Evolutionary conservation across 2,888 invertebrate species (phyloP), one percentile per base, ranked within the genome.

Genomic region (Agrochola circellaris): DNA sequence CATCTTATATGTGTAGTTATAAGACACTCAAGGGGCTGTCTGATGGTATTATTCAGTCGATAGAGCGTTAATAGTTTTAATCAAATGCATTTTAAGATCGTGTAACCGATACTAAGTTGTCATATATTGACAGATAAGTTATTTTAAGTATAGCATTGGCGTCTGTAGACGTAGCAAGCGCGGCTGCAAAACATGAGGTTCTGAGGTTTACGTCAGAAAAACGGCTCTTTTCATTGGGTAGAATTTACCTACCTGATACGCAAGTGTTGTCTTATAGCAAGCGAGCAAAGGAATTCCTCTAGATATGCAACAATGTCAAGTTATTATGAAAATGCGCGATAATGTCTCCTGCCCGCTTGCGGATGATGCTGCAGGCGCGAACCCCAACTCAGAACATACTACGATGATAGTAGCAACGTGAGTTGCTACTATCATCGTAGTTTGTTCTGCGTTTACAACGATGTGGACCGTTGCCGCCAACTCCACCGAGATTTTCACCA

Each of bases 41-140:
- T 64, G 66, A 82, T 61, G 38, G 30, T 56, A 66, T 82, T 70
- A 82, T 80, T 70, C 66, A 75, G 77, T 60, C 54, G 56, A 80
- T 77, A 51, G 77, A 66, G 79, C 66, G 66, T 66, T 66, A 66
- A 20, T 66, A 69, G 80, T 80, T 73, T 74, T 71, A 64, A 73
- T 72, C 48, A 80, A 62, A 73, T 62, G 73, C 17, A 48, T 77
- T 80, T 54, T 62, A 11, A n/a, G 34, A 15, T 62, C 20, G 20
- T 56, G 26, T 70, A 54, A 60, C n/a, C 3, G 34, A 26, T 26
- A 26, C 45, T 17, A n/a, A 15, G 6, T 74, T 73, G 11, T 23
- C 26, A 8, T 60, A 8, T 60, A 17, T 38, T 26, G 58, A 45
- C 6, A 58, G 2, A 45, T 67, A 30, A 23, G 8, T 38, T 26